phyloP scores from a whole-genome alignment of 2,113 vertebrate species.

The Limnothrissa miodon region DNA sequence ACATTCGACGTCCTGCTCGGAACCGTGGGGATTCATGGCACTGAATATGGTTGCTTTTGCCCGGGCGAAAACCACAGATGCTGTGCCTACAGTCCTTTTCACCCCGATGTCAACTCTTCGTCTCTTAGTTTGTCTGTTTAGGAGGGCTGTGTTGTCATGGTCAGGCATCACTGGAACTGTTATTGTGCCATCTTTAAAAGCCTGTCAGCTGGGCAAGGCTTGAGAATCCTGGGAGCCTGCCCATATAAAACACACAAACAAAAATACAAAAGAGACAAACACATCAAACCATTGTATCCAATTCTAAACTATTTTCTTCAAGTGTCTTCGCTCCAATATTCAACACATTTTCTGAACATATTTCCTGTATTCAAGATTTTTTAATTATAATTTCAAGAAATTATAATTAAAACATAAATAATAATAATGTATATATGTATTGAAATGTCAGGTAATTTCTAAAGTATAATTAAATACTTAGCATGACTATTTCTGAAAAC shows the following conservation, averaged over 20 bases:
- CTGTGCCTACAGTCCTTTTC: conserved; percentile 95
- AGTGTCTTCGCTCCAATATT: conserved; percentile 66
- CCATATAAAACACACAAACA: conserved; percentile 77
- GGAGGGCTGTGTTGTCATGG: conserved; percentile 98
- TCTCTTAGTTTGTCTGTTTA: conserved; percentile 99
- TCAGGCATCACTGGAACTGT: conserved; percentile 98
- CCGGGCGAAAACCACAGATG: conserved; percentile 86
- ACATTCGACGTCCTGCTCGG: conserved; percentile 93
- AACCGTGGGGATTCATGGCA: conserved; percentile 97
- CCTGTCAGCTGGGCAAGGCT: conserved; percentile 87
- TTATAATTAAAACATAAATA: no score
- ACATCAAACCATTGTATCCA: conserved; percentile 82
- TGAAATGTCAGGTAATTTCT: not conserved
- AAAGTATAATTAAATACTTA: not conserved
- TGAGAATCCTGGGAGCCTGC: conserved; percentile 87
- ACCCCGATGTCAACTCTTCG: conserved; percentile 99
- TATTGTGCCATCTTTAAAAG: conserved; percentile 94
- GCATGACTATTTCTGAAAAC: not conserved
- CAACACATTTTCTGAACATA: conserved; percentile 52
- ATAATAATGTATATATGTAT: no score
- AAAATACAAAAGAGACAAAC: conserved; percentile 43
- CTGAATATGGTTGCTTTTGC: conserved; percentile 87
- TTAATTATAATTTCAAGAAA: no score
- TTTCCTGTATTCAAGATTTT: no score
- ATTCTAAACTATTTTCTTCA: conserved; percentile 82